Percentiles rank a stretch among this genome's conserved stretches.
phyloP scores from a whole-genome alignment of 2,113 vertebrate genomes.

The Trachemys scripta region DNA sequence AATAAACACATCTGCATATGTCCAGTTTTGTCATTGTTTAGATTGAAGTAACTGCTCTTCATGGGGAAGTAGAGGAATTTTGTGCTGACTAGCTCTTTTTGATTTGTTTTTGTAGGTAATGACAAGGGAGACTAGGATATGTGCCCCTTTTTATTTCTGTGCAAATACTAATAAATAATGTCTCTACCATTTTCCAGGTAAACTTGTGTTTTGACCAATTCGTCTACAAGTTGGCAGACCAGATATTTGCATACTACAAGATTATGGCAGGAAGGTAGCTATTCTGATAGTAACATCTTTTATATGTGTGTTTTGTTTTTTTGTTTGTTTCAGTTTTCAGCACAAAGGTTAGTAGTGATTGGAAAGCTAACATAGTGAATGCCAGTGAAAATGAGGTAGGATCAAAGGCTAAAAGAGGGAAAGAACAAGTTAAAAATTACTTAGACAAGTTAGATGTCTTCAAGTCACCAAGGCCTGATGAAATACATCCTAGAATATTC shows the following conservation, averaged over 20 bases:
- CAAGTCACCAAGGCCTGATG: no score
- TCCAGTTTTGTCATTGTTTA: not conserved
- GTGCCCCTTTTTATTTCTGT: not conserved
- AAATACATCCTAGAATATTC: no score
- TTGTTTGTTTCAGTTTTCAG: no score
- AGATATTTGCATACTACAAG: constrained; percentile 93
- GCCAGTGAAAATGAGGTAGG: no score
- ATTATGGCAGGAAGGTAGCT: constrained; percentile 89
- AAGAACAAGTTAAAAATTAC: no score
- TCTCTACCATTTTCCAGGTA: constrained; percentile 75
- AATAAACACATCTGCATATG: not conserved
- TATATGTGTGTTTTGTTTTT: not conserved
- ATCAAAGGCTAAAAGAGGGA: no score
- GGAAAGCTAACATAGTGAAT: no score
- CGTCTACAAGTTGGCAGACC: constrained; percentile 92
- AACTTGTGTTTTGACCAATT: constrained; percentile 93
- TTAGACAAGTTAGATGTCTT: no score
- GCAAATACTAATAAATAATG: not conserved
- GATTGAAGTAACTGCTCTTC: not conserved
- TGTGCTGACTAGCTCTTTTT: not conserved
- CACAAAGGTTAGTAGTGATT: no score
- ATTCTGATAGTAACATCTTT: not conserved
- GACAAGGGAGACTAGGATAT: not conserved
- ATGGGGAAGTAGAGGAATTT: not conserved
- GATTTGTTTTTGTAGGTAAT: not conserved